Conservation (phyloP, 1,140 invertebrate species). For the Lepidurus packardi region DNA sequence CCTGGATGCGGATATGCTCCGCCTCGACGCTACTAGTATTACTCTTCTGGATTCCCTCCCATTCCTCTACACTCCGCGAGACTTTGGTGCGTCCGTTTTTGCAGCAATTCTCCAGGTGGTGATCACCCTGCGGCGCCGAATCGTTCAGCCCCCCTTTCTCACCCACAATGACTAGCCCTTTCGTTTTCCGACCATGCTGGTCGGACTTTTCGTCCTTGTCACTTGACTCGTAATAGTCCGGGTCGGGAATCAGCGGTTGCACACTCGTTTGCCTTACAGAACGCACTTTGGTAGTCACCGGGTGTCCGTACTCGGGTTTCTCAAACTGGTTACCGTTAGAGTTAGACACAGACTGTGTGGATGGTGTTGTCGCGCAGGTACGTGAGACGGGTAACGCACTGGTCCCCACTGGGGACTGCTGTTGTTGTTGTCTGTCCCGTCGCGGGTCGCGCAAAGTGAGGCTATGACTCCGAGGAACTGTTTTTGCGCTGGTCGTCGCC, state of each 20-base stretch:
- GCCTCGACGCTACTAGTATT: background rate
- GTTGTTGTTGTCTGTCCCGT: slow-evolving; percentile 25
- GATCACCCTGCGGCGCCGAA: slow-evolving; percentile 34
- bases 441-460: slow-evolving; percentile 37
- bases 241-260: slow-evolving; percentile 73
- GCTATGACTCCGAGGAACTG: slow-evolving; percentile 47
- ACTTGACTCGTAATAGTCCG: slow-evolving; percentile 63
- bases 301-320: slow-evolving; percentile 9
- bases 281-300: background rate
- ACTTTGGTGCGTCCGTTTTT: slow-evolving; percentile 36
- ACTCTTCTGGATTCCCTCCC: slow-evolving; percentile 29
- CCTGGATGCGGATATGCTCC: slow-evolving; percentile 39
- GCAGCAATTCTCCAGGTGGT: slow-evolving; percentile 37
- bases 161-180: background rate
- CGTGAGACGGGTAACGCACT: background rate
- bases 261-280: slow-evolving; percentile 29
- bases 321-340: slow-evolving; percentile 7
- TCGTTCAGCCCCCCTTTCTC: slow-evolving; percentile 31
- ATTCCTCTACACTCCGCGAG: slow-evolving; percentile 35
- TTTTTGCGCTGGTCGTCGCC: slow-evolving; percentile 34
- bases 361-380: background rate
- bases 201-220: slow-evolving; percentile 40
- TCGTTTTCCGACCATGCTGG: slow-evolving; percentile 28
- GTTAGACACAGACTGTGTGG: background rate
- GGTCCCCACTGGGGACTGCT: background rate